phyloP scores from a whole-genome alignment of 2,113 vertebrate species.

The Ptychochromis oligacanthus region DNA sequence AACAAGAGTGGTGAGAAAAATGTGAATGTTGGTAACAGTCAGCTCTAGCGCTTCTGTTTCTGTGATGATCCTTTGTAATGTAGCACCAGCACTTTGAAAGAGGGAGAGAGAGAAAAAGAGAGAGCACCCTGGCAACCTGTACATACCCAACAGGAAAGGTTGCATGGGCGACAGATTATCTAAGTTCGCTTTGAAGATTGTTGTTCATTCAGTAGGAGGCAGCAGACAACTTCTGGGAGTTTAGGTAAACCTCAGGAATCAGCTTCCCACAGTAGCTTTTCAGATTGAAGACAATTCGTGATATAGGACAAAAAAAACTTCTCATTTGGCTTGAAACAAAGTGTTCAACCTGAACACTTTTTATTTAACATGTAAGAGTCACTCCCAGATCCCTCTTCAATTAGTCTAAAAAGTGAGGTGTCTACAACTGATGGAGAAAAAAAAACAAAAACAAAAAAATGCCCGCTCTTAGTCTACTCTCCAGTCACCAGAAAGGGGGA shows the following conservation, averaged over 20 bases:
- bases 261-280: constrained; percentile 43
- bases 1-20: background rate
- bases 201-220: constrained; percentile 78
- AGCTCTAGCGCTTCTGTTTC: constrained; percentile 32
- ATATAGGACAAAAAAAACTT: constrained; percentile 17
- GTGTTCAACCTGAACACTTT: constrained; percentile 3
- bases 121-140: constrained; percentile 65
- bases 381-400: constrained; percentile 11
- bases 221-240: constrained; percentile 47
- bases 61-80: constrained; percentile 47
- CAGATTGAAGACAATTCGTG: constrained; percentile 53
- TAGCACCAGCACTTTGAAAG: constrained; percentile 81
- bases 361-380: background rate
- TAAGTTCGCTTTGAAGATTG: constrained; percentile 80
- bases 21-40: background rate
- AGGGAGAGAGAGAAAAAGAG: constrained; percentile 34
- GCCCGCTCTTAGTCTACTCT: constrained; percentile 12
- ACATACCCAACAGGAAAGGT: constrained; percentile 76
- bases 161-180: constrained; percentile 82
- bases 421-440: constrained; percentile 2
- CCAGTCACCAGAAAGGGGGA: background rate
- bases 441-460: background rate
- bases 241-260: constrained; percentile 37
- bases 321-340: constrained; percentile 52
- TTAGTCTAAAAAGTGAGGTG: constrained; percentile 24